Percentiles rank a stretch among this genome's conserved stretches.
These are phyloP conservation scores for Choristoneura fumiferana DNA, from an alignment of 1,140 invertebrate species.

Conservation along the genomic window DNA sequence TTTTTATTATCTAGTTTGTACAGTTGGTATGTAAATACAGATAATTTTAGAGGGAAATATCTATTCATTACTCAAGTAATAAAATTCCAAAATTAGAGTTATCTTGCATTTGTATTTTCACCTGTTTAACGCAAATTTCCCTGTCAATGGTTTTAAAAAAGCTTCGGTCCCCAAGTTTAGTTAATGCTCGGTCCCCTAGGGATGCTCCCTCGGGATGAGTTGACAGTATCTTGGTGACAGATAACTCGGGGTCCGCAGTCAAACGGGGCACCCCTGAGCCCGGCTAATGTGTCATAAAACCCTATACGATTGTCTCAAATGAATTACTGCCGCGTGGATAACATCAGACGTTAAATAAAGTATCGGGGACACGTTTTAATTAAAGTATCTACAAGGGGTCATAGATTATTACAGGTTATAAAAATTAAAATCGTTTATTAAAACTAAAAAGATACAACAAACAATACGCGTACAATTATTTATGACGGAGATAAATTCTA, in stretches of 20 bases:
- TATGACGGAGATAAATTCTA: too few relatives aligned
- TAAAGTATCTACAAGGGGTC: conserved; percentile 15
- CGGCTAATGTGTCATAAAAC: conserved; percentile 70
- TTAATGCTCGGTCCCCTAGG: conserved; percentile 27
- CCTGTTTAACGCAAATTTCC: too few relatives aligned
- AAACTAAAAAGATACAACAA: too few relatives aligned
- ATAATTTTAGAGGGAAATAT: too few relatives aligned
- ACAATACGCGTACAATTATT: too few relatives aligned
- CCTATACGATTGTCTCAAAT: conserved; percentile 54
- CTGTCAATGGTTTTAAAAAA: background rate
- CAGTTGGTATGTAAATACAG: too few relatives aligned
- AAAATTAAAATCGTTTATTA: too few relatives aligned
- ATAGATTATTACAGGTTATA: too few relatives aligned
- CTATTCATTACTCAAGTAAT: too few relatives aligned
- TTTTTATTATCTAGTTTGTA: too few relatives aligned
- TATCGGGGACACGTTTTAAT: conserved; percentile 10
- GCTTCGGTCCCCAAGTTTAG: background rate
- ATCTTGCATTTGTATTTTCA: too few relatives aligned
- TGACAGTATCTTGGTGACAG: conserved; percentile 59
- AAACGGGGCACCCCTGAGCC: conserved; percentile 30
- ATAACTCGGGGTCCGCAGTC: conserved; percentile 36
- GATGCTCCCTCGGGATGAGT: conserved; percentile 48
- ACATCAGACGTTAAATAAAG: conserved; percentile 36
- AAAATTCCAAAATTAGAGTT: too few relatives aligned
- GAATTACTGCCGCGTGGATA: conserved; percentile 39